Percentiles rank a stretch among this genome's conserved stretches.
These are phyloP conservation scores for Melipona quadrifasciata DNA, from an alignment of 1,140 invertebrate species.

Conservation along the genomic window DNA sequence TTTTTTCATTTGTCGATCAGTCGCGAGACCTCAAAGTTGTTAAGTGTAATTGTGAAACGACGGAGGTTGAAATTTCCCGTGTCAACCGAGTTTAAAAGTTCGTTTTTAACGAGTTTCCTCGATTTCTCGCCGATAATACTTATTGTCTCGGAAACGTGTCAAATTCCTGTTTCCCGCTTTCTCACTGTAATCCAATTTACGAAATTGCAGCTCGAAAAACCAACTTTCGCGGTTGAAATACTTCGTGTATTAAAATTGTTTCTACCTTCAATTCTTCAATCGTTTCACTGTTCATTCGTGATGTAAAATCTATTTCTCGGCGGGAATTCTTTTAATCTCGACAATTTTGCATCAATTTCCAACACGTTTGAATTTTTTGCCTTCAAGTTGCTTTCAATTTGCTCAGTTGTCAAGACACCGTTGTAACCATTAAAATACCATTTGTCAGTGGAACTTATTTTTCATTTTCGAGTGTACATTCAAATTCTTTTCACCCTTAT, in stretches of 20 bases:
- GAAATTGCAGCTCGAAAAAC: too few relatives aligned
- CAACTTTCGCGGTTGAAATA: too few relatives aligned
- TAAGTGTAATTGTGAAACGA: background rate
- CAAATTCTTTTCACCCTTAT: too few relatives aligned
- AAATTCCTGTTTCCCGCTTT: background rate
- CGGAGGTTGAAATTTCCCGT: background rate
- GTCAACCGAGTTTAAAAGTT: background rate
- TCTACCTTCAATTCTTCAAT: too few relatives aligned
- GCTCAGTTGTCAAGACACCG: background rate
- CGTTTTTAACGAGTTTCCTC: background rate
- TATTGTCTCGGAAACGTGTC: background rate
- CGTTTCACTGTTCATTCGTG: too few relatives aligned
- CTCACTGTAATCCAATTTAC: too few relatives aligned
- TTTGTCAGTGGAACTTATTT: background rate
- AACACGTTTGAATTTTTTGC: too few relatives aligned
- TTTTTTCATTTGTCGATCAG: background rate
- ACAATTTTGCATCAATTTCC: too few relatives aligned
- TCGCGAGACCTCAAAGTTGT: background rate
- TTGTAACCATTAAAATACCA: too few relatives aligned
- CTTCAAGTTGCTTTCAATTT: background rate
- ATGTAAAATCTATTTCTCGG: too few relatives aligned
- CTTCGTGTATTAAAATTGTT: too few relatives aligned
- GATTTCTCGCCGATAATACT: background rate
- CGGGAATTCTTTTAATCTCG: too few relatives aligned
- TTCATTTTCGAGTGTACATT: background rate